Conservation (phyloP, 2,797 vertebrate species). For the Eptatretus atami region DNA sequence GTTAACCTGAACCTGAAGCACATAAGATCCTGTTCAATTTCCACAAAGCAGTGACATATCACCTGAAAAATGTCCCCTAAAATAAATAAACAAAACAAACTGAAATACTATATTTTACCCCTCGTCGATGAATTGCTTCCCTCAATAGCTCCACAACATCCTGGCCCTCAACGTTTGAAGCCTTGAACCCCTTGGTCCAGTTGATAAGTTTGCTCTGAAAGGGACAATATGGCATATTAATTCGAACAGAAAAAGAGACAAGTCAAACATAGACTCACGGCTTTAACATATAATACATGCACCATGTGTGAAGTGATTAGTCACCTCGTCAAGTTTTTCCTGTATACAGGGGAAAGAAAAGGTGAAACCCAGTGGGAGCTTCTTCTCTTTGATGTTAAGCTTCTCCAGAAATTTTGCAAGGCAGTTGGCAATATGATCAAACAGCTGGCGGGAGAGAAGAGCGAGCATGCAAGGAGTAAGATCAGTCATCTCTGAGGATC, state of each 20-base stretch:
- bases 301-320: neutral
- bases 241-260: neutral
- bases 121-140: constrained; percentile 44
- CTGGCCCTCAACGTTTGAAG: constrained; percentile 51
- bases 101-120: constrained; percentile 19
- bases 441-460: constrained; percentile 20
- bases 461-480: too few relatives aligned
- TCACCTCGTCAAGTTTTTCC: constrained; percentile 26
- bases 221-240: neutral
- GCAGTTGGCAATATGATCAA: constrained; percentile 26
- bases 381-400: neutral
- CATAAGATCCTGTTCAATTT: too few relatives aligned
- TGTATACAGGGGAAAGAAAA: constrained; percentile 11
- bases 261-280: neutral
- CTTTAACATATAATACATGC: too few relatives aligned
- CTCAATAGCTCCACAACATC: constrained; percentile 50
- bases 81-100: too few relatives aligned
- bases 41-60: too few relatives aligned
- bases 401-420: neutral
- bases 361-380: constrained; percentile 5
- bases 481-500: too few relatives aligned
- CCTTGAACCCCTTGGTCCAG: constrained; percentile 72
- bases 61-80: too few relatives aligned
- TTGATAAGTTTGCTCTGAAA: constrained; percentile 43
- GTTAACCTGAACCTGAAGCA: neutral